These are phyloP conservation scores for Eustalomyia histrio DNA, from an alignment of 2,888 invertebrate species.

Conservation along the genomic window DNA sequence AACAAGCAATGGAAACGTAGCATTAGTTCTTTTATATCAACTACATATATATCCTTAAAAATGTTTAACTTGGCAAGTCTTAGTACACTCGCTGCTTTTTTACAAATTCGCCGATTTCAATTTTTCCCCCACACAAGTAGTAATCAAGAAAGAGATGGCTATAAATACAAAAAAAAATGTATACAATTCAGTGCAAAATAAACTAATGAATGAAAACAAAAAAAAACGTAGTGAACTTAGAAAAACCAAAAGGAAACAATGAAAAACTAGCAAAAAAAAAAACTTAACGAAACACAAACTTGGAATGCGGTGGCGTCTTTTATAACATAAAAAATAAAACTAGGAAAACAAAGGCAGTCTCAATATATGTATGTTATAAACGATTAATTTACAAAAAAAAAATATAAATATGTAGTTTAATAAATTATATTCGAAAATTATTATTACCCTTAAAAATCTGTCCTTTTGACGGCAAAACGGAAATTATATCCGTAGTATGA, in stretches of 20 bases:
- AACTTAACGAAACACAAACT: constrained; percentile 37
- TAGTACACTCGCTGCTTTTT: constrained; percentile 8
- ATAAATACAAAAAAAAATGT: constrained; percentile 28
- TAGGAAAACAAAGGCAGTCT: not conserved
- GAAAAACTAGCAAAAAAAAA: constrained; percentile 32
- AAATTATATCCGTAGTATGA: not conserved
- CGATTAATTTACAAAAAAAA: not conserved
- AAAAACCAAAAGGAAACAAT: constrained; percentile 36
- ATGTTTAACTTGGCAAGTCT: constrained; percentile 32
- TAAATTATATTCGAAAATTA: not conserved
- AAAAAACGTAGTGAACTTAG: constrained; percentile 23
- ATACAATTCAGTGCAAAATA: constrained; percentile 59
- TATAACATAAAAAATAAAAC: not conserved
- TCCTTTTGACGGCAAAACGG: not conserved
- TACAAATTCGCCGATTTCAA: not conserved
- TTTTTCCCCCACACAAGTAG: not conserved
- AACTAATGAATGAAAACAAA: constrained; percentile 60
- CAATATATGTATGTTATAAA: not conserved
- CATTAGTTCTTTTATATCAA: no score
- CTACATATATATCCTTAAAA: not conserved
- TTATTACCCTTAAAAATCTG: constrained; percentile 19
- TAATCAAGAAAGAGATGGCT: constrained; percentile 42
- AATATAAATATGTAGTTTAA: not conserved
- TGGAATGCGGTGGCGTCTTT: constrained; percentile 70
- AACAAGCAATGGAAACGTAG: no score